phyloP scores from a whole-genome alignment of 2,113 vertebrate species.

The Micronycteris hirsuta region DNA sequence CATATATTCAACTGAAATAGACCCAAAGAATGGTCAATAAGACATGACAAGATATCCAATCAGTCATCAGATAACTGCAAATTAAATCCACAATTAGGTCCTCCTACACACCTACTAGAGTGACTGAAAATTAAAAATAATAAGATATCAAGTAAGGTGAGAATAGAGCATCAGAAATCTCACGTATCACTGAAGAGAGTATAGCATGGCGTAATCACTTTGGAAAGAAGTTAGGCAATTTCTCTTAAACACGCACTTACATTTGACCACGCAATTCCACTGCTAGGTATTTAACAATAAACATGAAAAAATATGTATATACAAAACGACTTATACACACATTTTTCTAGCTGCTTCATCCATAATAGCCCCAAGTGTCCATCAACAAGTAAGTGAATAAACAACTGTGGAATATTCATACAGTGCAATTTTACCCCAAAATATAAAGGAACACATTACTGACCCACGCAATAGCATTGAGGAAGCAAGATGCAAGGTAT shows the following conservation, averaged over 20 bases:
- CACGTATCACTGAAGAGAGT: background rate
- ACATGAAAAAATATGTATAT: background rate
- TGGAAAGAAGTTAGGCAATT: background rate
- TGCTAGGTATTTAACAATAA: background rate
- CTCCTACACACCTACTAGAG: background rate
- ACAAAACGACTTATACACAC: background rate
- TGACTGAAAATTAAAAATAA: background rate
- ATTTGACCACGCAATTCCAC: background rate
- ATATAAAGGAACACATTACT: background rate
- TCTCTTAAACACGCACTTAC: background rate
- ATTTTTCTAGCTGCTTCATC: background rate
- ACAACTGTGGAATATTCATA: background rate
- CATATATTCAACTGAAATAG: background rate
- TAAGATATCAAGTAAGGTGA: background rate
- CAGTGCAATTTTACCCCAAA: conserved; percentile 9
- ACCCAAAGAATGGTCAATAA: background rate
- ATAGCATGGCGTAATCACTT: background rate
- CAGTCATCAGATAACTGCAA: background rate
- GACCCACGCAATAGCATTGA: background rate
- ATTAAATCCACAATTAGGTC: background rate
- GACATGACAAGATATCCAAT: background rate
- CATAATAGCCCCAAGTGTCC: background rate
- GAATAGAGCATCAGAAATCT: background rate
- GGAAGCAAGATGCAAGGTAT: background rate
- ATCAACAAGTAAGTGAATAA: background rate